phyloP scores from a whole-genome alignment of 2,888 invertebrate genomes.

The Polia nebulosa region DNA sequence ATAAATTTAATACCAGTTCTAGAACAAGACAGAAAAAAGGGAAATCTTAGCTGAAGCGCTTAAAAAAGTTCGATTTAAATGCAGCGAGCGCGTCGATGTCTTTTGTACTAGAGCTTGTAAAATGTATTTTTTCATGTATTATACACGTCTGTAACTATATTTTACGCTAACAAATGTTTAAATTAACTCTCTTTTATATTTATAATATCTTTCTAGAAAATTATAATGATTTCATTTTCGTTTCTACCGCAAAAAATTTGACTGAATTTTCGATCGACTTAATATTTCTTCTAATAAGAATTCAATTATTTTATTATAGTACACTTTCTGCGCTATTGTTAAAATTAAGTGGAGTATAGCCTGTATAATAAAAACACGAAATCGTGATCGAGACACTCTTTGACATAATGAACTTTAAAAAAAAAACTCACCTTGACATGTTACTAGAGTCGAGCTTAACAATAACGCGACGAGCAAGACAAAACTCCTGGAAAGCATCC shows the following conservation, averaged over 20 bases:
- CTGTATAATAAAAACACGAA: slow-evolving; percentile 44
- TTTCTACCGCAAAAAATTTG: slow-evolving; percentile 21
- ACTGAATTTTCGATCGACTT: slow-evolving; percentile 7
- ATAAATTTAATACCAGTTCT: slow-evolving; percentile 41
- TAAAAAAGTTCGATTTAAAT: neutral
- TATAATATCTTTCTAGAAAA: neutral
- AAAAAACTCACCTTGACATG: slow-evolving; percentile 86
- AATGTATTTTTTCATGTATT: neutral
- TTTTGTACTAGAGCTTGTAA: slow-evolving; percentile 66
- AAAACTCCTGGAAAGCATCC: slow-evolving; percentile 73
- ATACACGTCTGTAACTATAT: neutral
- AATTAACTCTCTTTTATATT: neutral
- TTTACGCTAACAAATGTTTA: neutral
- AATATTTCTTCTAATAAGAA: slow-evolving; percentile 22
- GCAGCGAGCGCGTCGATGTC: slow-evolving; percentile 77
- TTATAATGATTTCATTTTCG: neutral
- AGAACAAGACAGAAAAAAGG: slow-evolving; percentile 31
- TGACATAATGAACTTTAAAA: slow-evolving; percentile 54
- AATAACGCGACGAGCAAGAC: slow-evolving; percentile 74
- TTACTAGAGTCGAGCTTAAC: slow-evolving; percentile 75
- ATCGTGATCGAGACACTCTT: slow-evolving; percentile 45
- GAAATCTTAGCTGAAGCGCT: slow-evolving; percentile 18
- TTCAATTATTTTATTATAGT: slow-evolving; percentile 11
- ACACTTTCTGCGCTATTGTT: slow-evolving; percentile 22
- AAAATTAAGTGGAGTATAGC: slow-evolving; percentile 42